Evolutionary conservation across 2,797 vertebrate genomes (phyloP).

Genomic region (Melanogrammus aeglefinus): DNA sequence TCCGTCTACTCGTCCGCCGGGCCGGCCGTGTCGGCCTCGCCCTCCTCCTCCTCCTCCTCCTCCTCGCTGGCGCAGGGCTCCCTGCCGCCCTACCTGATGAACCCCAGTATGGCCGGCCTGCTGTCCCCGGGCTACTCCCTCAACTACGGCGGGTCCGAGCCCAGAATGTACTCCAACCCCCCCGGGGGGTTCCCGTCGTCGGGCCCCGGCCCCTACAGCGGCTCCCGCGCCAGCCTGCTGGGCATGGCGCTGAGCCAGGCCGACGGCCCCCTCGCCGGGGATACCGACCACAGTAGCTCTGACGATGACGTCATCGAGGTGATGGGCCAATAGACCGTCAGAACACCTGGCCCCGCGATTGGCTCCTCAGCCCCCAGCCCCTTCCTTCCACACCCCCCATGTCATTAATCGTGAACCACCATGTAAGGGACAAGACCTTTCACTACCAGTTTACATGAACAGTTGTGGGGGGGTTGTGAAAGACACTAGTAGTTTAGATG

Average conservation of each 20-base stretch:
- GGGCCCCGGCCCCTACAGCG: constrained; percentile 71
- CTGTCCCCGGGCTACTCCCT: constrained; percentile 84
- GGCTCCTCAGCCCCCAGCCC: not conserved
- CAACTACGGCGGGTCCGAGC: constrained; percentile 87
- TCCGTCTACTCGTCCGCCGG: constrained; percentile 67
- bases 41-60: constrained; percentile 69
- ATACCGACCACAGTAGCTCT: constrained; percentile 85
- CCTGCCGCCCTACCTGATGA: constrained; percentile 88
- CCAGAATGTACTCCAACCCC: constrained; percentile 84
- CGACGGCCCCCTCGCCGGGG: constrained; percentile 78
- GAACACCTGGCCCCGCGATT: not conserved
- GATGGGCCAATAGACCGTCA: constrained; percentile 83
- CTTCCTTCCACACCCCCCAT: constrained; percentile 9
- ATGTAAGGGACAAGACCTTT: not conserved
- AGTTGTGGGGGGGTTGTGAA: not conserved
- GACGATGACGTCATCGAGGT: constrained; percentile 97
- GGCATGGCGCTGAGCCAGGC: constrained; percentile 74
- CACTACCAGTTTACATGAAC: constrained; percentile 21
- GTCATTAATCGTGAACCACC: constrained; percentile 11
- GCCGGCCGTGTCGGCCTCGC: constrained; percentile 80
- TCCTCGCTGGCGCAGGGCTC: constrained; percentile 75
- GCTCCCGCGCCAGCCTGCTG: constrained; percentile 80
- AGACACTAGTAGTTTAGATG: not conserved
- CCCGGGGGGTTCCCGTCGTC: constrained; percentile 65
- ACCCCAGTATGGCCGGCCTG: constrained; percentile 85